phyloP scores from a whole-genome alignment of 2,888 invertebrate species.

The Scaptomyza reducta region DNA sequence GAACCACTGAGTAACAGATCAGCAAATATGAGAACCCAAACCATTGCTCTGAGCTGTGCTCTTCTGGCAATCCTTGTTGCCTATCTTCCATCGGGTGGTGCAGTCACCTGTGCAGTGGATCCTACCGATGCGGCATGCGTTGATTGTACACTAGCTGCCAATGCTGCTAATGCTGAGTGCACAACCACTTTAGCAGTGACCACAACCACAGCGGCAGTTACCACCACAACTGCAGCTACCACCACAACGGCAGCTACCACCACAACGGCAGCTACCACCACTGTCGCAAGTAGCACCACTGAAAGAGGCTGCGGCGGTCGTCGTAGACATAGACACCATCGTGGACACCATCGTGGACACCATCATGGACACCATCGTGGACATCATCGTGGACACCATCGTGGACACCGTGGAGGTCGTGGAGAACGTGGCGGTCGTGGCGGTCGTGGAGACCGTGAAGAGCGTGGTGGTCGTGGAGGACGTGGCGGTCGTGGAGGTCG shows the following conservation, averaged over 20 bases:
- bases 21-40: constrained; percentile 18
- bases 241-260: not conserved
- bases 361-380: too few relatives aligned
- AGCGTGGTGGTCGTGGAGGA: not conserved
- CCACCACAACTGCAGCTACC: not conserved
- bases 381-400: too few relatives aligned
- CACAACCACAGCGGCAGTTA: not conserved
- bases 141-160: constrained; percentile 4
- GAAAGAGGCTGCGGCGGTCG: not conserved
- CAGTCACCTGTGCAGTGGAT: constrained; percentile 17
- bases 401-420: too few relatives aligned
- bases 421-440: too few relatives aligned
- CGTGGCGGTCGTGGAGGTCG: not conserved
- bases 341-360: too few relatives aligned
- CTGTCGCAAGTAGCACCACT: not conserved
- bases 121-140: constrained; percentile 6
- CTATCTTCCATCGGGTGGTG: constrained; percentile 10
- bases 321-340: not conserved
- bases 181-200: not conserved
- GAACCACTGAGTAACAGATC: not conserved
- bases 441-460: too few relatives aligned
- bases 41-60: constrained; percentile 19
- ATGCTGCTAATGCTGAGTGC: constrained; percentile 7
- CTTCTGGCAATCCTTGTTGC: constrained; percentile 22
- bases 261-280: not conserved